Conservation (phyloP, 2,113 vertebrate genomes). For the Nyctibius bracteatus region DNA sequence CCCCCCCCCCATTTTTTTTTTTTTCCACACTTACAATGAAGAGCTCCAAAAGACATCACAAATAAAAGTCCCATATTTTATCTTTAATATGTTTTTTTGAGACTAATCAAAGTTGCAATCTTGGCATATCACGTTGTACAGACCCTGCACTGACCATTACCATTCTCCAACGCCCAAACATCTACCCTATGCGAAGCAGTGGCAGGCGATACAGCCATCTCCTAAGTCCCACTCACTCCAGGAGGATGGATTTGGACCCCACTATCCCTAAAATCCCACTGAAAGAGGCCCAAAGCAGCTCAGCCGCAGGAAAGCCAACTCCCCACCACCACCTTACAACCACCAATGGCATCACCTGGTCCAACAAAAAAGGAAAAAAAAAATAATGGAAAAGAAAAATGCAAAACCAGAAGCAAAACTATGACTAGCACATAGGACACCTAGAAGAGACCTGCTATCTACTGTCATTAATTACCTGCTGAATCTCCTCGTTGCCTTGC, state of each 20-base stretch:
- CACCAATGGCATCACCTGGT: not conserved
- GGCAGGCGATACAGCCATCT: not conserved
- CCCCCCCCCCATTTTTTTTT: not conserved
- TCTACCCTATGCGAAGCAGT: not conserved
- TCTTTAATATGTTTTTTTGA: not conserved
- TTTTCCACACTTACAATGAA: not conserved
- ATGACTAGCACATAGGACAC: not conserved
- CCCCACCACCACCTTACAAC: too few relatives aligned
- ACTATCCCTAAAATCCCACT: not conserved
- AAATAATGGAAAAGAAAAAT: not conserved
- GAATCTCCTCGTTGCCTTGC: not conserved
- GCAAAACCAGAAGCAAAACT: not conserved
- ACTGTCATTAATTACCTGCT: not conserved
- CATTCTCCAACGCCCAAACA: fast-evolving
- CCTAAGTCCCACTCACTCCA: not conserved
- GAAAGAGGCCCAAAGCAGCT: not conserved
- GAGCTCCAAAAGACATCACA: not conserved
- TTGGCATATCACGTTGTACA: not conserved
- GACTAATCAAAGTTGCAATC: not conserved
- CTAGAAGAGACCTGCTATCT: not conserved
- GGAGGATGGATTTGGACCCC: not conserved
- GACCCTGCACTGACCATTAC: not conserved
- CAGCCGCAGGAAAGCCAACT: not conserved
- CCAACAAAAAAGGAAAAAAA: not conserved
- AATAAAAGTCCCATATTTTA: not conserved